A percentile compares a stretch with the other conserved stretches of the same genome.
phyloP scores from a whole-genome alignment of 1,140 invertebrate genomes.

The Araneus ventricosus region DNA sequence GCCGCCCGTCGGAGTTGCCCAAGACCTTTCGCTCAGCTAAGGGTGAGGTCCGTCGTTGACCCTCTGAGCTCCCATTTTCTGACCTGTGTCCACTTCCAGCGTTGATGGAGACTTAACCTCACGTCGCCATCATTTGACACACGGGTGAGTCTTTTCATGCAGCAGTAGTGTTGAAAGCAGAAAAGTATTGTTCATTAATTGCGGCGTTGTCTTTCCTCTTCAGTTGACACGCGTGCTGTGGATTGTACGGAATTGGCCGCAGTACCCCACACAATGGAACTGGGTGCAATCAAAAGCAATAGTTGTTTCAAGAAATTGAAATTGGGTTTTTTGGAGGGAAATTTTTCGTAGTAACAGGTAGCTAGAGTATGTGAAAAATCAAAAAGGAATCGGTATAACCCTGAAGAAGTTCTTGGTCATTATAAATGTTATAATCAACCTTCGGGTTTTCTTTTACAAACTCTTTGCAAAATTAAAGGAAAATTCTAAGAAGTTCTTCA shows the following conservation, averaged over 20 bases:
- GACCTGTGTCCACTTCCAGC: slow-evolving; percentile 40
- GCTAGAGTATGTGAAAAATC: too few relatives aligned
- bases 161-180: slow-evolving; percentile 6
- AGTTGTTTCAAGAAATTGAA: too few relatives aligned
- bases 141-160: neutral
- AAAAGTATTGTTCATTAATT: slow-evolving; percentile 37
- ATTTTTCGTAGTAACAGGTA: too few relatives aligned
- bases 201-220: neutral
- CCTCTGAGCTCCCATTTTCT: neutral
- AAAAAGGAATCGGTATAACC: too few relatives aligned
- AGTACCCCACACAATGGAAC: too few relatives aligned
- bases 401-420: too few relatives aligned
- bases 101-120: slow-evolving; percentile 7
- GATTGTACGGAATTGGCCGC: neutral
- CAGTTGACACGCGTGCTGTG: neutral
- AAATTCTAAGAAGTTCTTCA: too few relatives aligned
- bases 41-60: slow-evolving; percentile 46
- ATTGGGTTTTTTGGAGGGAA: too few relatives aligned
- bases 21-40: slow-evolving; percentile 17
- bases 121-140: slow-evolving; percentile 52
- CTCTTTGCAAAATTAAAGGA: too few relatives aligned
- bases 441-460: too few relatives aligned
- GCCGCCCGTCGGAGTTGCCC: slow-evolving; percentile 37
- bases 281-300: too few relatives aligned
- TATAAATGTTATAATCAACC: too few relatives aligned